These are phyloP conservation scores for Pteronura brasiliensis DNA, from an alignment of 2,113 vertebrate genomes.

Conservation along the genomic window DNA sequence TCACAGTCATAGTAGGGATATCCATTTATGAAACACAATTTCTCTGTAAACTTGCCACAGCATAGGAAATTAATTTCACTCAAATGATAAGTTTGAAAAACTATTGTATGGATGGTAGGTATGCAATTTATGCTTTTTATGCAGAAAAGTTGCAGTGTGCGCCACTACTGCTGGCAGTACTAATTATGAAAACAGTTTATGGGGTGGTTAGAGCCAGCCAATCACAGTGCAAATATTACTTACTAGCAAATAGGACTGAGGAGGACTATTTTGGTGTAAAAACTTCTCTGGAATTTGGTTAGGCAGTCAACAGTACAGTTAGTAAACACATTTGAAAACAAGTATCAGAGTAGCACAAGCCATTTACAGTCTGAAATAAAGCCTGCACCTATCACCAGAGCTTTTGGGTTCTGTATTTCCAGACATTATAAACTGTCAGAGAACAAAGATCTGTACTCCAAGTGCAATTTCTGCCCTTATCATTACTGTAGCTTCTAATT, in stretches of 20 bases:
- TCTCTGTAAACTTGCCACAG: conserved; percentile 65
- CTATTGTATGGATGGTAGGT: conserved; percentile 36
- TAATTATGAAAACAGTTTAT: conserved; percentile 58
- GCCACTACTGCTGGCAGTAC: conserved; percentile 79
- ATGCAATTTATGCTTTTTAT: conserved; percentile 54
- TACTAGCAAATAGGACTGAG: conserved; percentile 62
- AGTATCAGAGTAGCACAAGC: conserved; percentile 51
- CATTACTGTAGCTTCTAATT: conserved; percentile 47
- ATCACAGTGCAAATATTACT: conserved; percentile 72
- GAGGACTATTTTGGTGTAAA: conserved; percentile 68
- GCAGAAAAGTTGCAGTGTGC: conserved; percentile 70
- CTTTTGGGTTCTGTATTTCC: background rate
- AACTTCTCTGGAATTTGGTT: conserved; percentile 40
- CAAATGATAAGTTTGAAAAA: conserved; percentile 47
- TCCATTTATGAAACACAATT: conserved; percentile 72
- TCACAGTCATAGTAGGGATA: conserved; percentile 83
- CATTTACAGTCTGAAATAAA: conserved; percentile 66
- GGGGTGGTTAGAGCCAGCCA: conserved; percentile 72
- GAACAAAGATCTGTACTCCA: conserved; percentile 45
- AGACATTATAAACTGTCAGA: conserved; percentile 43
- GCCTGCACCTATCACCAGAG: conserved; percentile 25
- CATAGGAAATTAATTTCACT: conserved; percentile 62
- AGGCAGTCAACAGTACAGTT: conserved; percentile 68
- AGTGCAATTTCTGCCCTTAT: conserved; percentile 53
- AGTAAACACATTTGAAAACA: conserved; percentile 57